Base-by-base conservation (phyloP, 2,797 vertebrate genomes). In the Clarias fuscus region DNA sequence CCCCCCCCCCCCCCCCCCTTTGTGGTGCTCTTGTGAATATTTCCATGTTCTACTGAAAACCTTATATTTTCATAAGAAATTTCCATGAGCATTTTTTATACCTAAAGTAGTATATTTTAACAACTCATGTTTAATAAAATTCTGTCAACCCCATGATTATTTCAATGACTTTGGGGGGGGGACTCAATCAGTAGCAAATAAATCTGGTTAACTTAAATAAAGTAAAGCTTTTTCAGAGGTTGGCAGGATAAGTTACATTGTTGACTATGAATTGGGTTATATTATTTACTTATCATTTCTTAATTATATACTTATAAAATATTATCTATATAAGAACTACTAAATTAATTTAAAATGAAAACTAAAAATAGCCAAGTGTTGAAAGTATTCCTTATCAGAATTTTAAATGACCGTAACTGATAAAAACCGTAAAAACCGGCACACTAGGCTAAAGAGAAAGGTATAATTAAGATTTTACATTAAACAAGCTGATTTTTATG, bases 401-500 rank as follows among this genome's bases (percentile, higher is more conserved):
- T 68, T 56, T 68, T 27, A 53, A 78, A 30, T 83, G 33, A 37
- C 48, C 59, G 1, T 65, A 67, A 58, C 40, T 86, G 53, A 40
- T 78, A 33, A 70, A 70, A 30, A 65, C 15, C 0, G 24, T 11
- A 10, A 27, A 27, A 7, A 40, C 62, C 56, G 48, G 33, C 30
- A 65, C 61, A 79, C 7, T 17, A 78, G 75, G 4, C 62, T 22
- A 56, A 56, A 82, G 64, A 77, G 62, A 80, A 81, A 80, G 48
- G 58, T 85, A 86, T 92, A 90, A 93, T 94, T 95, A 93, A 94
- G 94, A 92, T 94, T 92, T 68, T 76, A 89, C 93, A 91, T 91
- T 93, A 93, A 94, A 93, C 92, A 92, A 91, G 92, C 92, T 93
- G 92, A 93, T 93, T 94, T 82, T 94, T 95, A 92, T 92, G 93